These are phyloP conservation scores for Colaptes auratus DNA, from an alignment of 2,113 vertebrate genomes.

Conservation along the genomic window DNA sequence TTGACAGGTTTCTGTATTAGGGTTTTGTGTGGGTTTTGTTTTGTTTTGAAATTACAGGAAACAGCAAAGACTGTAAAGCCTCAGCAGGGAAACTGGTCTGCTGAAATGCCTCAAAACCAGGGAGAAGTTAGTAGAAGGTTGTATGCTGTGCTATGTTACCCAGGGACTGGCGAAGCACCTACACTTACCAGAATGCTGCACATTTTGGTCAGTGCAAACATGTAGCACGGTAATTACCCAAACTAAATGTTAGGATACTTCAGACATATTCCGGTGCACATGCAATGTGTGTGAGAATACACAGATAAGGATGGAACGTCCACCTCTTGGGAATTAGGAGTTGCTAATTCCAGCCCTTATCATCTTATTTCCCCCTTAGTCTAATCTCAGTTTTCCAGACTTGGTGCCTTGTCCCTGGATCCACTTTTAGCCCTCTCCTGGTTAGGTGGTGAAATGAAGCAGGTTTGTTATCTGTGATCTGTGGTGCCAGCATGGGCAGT, in stretches of 20 bases:
- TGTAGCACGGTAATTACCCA: background rate
- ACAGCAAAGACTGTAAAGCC: background rate
- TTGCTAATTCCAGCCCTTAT: constrained; percentile 39
- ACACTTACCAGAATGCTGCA: background rate
- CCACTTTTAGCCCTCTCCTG: background rate
- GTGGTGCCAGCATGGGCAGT: background rate
- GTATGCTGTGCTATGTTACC: background rate
- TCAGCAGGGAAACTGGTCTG: background rate
- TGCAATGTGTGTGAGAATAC: background rate
- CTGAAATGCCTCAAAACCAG: background rate
- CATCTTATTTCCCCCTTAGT: background rate
- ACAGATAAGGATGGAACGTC: background rate
- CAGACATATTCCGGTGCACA: rapidly evolving
- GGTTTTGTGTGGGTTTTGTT: background rate
- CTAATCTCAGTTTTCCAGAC: constrained; percentile 11
- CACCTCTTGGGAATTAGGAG: background rate
- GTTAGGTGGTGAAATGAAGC: background rate
- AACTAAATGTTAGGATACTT: background rate
- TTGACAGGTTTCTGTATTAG: background rate
- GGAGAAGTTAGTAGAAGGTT: background rate
- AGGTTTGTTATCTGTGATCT: background rate
- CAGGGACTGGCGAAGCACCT: background rate
- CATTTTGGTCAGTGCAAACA: background rate
- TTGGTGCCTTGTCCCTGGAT: background rate
- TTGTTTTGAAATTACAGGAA: background rate